Evolutionary conservation across 2,888 invertebrate species (phyloP).

Genomic region (Caenorhabditis sp.): DNA sequence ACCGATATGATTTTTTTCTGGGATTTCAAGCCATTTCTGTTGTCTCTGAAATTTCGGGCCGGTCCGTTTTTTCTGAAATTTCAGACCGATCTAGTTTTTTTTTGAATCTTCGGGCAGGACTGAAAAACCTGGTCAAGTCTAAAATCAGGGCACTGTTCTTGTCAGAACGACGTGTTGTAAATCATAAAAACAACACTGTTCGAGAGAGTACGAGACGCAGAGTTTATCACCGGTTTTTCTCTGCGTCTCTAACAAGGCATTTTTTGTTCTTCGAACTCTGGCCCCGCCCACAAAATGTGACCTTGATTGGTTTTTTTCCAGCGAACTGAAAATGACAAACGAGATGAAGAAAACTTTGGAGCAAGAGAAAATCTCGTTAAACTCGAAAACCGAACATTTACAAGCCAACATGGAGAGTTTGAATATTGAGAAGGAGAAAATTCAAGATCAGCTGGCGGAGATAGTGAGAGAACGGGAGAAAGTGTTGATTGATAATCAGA

Average conservation of each 20-base stretch:
- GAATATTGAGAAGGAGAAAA: conserved; percentile 71
- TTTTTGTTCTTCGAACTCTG: not conserved
- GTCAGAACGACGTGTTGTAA: too few relatives aligned
- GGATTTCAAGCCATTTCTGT: too few relatives aligned
- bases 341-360: conserved; percentile 71
- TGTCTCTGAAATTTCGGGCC: too few relatives aligned
- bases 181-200: too few relatives aligned
- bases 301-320: conserved; percentile 53
- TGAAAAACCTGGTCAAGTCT: too few relatives aligned
- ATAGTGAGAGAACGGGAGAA: conserved; percentile 69
- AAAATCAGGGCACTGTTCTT: too few relatives aligned
- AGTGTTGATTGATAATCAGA: conserved; percentile 71
- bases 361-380: conserved; percentile 66
- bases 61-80: too few relatives aligned
- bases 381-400: conserved; percentile 65
- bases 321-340: conserved; percentile 72
- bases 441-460: conserved; percentile 68
- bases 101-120: too few relatives aligned
- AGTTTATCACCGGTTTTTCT: not conserved
- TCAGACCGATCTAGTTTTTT: too few relatives aligned
- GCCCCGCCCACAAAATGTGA: not conserved
- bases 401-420: conserved; percentile 68
- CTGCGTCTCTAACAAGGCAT: not conserved
- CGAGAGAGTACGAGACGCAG: too few relatives aligned
- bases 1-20: too few relatives aligned